A percentile compares a stretch with the other conserved stretches of the same genome.
Evolutionary conservation across 2,888 invertebrate species (phyloP).

Genomic region (Tetrapedia diversipes): DNA sequence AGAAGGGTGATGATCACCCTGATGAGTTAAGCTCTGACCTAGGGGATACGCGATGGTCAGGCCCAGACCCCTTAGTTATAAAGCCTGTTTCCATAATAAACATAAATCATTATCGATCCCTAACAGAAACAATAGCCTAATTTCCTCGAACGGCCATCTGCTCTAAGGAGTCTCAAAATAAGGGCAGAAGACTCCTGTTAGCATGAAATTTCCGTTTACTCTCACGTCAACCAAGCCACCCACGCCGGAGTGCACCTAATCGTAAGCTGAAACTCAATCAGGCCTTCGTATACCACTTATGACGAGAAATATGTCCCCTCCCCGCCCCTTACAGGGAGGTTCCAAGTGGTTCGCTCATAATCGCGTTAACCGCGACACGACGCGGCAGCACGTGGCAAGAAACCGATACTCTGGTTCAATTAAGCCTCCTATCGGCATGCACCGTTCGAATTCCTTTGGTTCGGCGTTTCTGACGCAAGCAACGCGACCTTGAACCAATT

Average conservation of each 20-base stretch:
- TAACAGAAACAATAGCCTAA: too few species aligned
- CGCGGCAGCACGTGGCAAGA: constrained; percentile 9
- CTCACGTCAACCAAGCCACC: not conserved
- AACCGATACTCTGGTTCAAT: constrained; percentile 50
- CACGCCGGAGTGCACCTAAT: not conserved
- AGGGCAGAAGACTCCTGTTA: too few species aligned
- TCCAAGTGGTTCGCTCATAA: not conserved
- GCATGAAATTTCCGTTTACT: not conserved
- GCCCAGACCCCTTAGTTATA: too few species aligned
- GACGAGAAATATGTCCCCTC: too few species aligned
- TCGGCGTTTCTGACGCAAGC: constrained; percentile 56
- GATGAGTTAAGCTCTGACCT: too few species aligned
- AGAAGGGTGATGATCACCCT: too few species aligned
- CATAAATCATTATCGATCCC: too few species aligned
- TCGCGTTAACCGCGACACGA: not conserved
- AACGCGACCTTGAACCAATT: constrained; percentile 64
- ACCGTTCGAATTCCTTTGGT: constrained; percentile 59
- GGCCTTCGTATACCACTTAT: not conserved
- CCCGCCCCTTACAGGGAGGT: not conserved
- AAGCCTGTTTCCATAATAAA: too few species aligned
- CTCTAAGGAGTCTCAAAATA: too few species aligned
- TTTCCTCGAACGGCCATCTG: too few species aligned
- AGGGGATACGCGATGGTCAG: too few species aligned
- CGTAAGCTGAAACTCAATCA: not conserved
- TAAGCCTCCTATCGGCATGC: constrained; percentile 38